These are phyloP conservation scores for Litoditis marina DNA, from an alignment of 2,888 invertebrate species.

Conservation along the genomic window DNA sequence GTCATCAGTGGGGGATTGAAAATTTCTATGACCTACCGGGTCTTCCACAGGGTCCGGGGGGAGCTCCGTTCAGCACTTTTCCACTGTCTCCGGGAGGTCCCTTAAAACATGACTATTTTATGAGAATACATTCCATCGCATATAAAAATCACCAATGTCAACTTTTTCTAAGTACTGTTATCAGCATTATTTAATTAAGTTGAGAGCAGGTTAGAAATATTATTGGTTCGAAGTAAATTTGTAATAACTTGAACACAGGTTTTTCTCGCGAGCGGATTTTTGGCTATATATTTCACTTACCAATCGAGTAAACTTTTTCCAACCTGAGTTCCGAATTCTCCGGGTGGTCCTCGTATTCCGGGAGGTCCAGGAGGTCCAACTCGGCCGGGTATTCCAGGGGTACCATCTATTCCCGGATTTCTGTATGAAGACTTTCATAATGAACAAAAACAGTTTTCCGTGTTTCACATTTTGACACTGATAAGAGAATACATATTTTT, in stretches of 20 bases:
- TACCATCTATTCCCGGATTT: slow-evolving; percentile 33
- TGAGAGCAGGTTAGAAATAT: no score
- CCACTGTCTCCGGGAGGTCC: slow-evolving; percentile 48
- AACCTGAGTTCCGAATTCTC: slow-evolving; percentile 42
- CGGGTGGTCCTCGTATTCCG: slow-evolving; percentile 45
- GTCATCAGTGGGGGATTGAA: no score
- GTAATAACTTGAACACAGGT: no score
- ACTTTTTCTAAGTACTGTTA: no score
- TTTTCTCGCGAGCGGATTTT: no score
- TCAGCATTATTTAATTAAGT: no score
- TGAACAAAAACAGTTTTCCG: not conserved
- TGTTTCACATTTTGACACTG: not conserved
- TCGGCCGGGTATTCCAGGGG: slow-evolving; percentile 32
- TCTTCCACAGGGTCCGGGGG: slow-evolving; percentile 38
- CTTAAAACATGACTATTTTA: no score
- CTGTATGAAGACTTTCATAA: slow-evolving; percentile 9
- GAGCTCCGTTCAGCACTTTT: slow-evolving; percentile 39
- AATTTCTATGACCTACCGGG: slow-evolving; percentile 24
- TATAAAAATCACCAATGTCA: no score
- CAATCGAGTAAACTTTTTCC: no score
- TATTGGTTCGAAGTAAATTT: no score
- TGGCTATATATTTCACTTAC: no score
- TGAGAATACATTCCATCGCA: no score
- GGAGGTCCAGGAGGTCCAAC: slow-evolving; percentile 47
- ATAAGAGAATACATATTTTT: not conserved